Conservation (phyloP, 2,888 invertebrate genomes). For the Cinara cedri region DNA sequence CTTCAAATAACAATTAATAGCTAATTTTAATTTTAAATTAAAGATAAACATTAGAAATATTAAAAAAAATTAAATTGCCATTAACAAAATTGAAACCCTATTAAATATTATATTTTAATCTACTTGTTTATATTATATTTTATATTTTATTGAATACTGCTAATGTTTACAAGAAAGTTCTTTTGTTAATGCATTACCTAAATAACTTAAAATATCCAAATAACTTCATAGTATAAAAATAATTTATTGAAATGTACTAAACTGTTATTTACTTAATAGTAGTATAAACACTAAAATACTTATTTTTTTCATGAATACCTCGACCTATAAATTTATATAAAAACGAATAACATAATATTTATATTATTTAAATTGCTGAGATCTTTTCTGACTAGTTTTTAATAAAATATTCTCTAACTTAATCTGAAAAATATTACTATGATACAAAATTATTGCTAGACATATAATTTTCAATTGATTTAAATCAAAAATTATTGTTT, state of each 20-base stretch:
- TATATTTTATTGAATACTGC: too few species aligned
- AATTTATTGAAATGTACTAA: neutral
- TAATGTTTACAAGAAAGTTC: neutral
- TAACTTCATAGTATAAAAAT: neutral
- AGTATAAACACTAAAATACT: neutral
- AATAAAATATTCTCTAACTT: neutral
- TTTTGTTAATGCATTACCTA: neutral
- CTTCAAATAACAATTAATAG: too few species aligned
- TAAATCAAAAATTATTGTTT: neutral
- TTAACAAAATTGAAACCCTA: too few species aligned
- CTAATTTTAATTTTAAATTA: too few species aligned
- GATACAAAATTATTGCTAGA: neutral
- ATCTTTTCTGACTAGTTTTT: slow-evolving; percentile 7
- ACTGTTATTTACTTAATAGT: neutral
- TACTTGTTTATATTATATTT: too few species aligned
- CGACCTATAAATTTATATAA: neutral
- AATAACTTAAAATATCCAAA: neutral
- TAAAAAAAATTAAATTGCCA: too few species aligned
- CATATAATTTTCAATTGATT: neutral
- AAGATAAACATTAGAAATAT: too few species aligned
- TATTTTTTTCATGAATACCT: neutral
- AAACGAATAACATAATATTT: neutral
- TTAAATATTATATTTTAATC: too few species aligned
- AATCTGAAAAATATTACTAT: neutral
- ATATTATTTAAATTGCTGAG: slow-evolving; percentile 10